These are phyloP conservation scores for Amphipoea lucens DNA, from an alignment of 2,888 invertebrate genomes.

Conservation along the genomic window DNA sequence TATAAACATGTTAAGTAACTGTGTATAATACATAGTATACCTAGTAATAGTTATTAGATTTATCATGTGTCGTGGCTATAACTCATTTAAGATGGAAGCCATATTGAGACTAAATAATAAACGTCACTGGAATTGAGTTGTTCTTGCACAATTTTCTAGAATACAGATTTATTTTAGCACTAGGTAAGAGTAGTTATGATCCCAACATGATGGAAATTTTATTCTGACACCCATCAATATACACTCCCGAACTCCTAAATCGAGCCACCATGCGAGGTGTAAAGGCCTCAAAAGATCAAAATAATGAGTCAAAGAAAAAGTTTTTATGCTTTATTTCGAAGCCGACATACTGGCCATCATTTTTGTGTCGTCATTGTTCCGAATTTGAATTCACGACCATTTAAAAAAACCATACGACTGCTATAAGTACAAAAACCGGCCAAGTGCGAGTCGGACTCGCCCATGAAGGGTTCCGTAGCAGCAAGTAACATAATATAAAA, in stretches of 20 bases:
- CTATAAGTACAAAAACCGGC: no score
- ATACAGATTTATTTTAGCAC: background rate
- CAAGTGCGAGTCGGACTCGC: no score
- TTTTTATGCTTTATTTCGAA: background rate
- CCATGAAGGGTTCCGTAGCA: no score
- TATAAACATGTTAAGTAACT: background rate
- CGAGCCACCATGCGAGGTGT: background rate
- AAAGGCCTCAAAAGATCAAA: background rate
- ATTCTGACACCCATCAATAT: background rate
- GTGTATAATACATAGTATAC: slow-evolving; percentile 25
- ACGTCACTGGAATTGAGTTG: slow-evolving; percentile 36
- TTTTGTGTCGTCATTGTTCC: background rate
- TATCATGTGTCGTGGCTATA: slow-evolving; percentile 41
- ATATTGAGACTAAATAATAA: slow-evolving; percentile 15
- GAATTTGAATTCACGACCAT: background rate
- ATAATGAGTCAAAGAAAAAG: background rate
- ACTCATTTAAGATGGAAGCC: slow-evolving; percentile 17
- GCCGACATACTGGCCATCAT: background rate
- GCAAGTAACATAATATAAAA: no score
- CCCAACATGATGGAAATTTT: background rate
- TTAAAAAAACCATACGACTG: background rate
- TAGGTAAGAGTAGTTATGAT: background rate
- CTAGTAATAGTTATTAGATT: slow-evolving; percentile 32
- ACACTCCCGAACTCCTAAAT: background rate
- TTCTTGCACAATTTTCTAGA: slow-evolving; percentile 7